Conservation (phyloP, 1,140 invertebrate genomes). For the Schlechtendalia chinensis region DNA sequence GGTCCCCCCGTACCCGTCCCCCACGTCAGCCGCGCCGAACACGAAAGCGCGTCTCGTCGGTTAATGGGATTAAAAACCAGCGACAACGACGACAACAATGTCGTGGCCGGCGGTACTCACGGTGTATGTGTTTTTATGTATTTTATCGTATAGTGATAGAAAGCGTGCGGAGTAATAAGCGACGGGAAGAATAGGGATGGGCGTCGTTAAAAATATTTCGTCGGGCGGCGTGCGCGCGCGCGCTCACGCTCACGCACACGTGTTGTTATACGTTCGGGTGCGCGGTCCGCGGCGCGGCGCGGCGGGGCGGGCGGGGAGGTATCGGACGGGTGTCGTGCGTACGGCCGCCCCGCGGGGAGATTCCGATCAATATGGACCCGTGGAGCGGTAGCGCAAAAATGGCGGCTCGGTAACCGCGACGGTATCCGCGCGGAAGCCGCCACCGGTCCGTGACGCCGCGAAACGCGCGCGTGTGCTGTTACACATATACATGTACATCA, state of each 20-base stretch:
- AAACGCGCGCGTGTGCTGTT: not conserved
- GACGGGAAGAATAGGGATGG: not conserved
- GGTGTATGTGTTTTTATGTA: too few species aligned
- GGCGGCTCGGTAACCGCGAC: slow-evolving; percentile 28
- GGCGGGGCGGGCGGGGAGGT: too few species aligned
- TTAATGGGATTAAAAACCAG: slow-evolving; percentile 48
- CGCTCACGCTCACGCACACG: not conserved
- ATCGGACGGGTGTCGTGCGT: not conserved
- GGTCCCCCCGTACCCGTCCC: not conserved
- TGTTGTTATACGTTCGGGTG: not conserved
- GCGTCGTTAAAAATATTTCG: slow-evolving; percentile 40
- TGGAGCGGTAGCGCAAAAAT: slow-evolving; percentile 31
- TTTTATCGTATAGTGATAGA: slow-evolving; percentile 13
- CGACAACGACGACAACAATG: slow-evolving; percentile 20
- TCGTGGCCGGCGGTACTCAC: too few species aligned
- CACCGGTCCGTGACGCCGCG: not conserved
- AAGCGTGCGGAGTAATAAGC: not conserved
- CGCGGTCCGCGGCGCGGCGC: too few species aligned
- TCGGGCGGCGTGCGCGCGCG: not conserved
- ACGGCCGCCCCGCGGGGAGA: slow-evolving; percentile 1
- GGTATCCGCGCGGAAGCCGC: not conserved
- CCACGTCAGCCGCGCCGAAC: not conserved
- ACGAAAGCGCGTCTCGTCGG: slow-evolving; percentile 22
- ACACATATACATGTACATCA: not conserved
- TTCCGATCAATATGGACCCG: slow-evolving; percentile 46